Evolutionary conservation across 2,888 invertebrate genomes (phyloP).

Genomic region (Andrena praecox): DNA sequence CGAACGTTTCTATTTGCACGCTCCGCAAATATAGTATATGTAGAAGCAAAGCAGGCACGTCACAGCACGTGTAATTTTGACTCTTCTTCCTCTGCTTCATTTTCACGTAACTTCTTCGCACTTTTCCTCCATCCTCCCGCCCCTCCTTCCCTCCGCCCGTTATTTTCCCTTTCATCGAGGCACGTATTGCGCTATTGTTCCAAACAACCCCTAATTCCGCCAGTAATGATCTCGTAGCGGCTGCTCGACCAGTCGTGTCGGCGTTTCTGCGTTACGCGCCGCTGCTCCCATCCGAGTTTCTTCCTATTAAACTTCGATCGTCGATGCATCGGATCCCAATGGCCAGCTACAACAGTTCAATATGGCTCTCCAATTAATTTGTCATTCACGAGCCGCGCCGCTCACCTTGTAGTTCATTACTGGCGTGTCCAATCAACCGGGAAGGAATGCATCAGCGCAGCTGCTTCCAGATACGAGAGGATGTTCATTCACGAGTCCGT

Average conservation of each 20-base stretch:
- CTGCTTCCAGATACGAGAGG: neutral
- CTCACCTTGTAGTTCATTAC: neutral
- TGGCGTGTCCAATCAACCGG: neutral
- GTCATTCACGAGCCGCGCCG: neutral
- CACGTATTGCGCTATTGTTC: conserved; percentile 21
- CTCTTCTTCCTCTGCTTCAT: neutral
- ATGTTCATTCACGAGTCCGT: neutral
- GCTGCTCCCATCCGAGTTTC: conserved; percentile 17
- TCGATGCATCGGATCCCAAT: neutral
- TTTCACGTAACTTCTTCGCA: neutral
- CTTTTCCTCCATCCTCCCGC: no score
- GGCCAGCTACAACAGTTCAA: neutral
- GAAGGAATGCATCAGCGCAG: neutral
- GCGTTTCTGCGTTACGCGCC: conserved; percentile 18
- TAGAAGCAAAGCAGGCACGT: neutral
- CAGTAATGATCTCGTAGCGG: conserved; percentile 30
- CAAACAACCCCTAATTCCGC: conserved; percentile 19
- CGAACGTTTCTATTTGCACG: neutral
- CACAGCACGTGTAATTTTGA: neutral
- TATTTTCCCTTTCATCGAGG: conserved; percentile 5
- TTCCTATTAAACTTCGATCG: conserved; percentile 29
- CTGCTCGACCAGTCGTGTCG: conserved; percentile 28
- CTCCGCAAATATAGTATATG: neutral
- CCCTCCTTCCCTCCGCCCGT: neutral
- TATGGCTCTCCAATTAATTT: neutral